Evolutionary conservation across 2,113 vertebrate species (phyloP).

Genomic region (Pleuronectes platessa): DNA sequence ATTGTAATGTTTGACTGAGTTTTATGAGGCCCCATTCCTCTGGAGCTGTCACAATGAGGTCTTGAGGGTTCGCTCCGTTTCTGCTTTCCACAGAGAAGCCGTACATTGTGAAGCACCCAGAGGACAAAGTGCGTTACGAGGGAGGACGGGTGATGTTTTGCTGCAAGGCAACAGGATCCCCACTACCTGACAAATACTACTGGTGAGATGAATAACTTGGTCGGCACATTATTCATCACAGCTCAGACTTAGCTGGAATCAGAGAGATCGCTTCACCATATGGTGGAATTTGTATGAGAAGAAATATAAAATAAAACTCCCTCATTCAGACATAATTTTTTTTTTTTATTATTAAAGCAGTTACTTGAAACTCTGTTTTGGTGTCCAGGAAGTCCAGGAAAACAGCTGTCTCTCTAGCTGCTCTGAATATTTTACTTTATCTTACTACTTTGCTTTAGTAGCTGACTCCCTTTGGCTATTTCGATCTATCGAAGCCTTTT

Average conservation of each 20-base stretch:
- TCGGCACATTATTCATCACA: background rate
- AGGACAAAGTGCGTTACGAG: constrained; percentile 85
- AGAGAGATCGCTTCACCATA: background rate
- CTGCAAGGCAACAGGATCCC: constrained; percentile 90
- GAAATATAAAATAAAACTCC: background rate
- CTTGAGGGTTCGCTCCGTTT: constrained; percentile 28
- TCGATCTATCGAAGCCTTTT: background rate
- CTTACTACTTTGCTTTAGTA: background rate
- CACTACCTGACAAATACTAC: constrained; percentile 89
- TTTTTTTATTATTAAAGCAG: background rate
- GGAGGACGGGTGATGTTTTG: constrained; percentile 91
- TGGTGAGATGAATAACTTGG: constrained; percentile 84
- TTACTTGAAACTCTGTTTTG: background rate
- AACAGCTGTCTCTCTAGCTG: background rate
- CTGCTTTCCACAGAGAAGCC: constrained; percentile 86
- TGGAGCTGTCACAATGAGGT: constrained; percentile 3
- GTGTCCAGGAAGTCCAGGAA: background rate
- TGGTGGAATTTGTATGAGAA: background rate
- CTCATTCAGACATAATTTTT: background rate
- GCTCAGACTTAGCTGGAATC: background rate
- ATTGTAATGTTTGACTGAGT: constrained; percentile 29
- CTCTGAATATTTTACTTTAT: background rate
- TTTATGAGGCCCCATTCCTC: constrained; percentile 47
- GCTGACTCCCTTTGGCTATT: background rate
- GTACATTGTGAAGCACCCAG: constrained; percentile 90